Percentiles rank a stretch among this genome's conserved stretches.
Evolutionary conservation across 2,797 vertebrate species (phyloP).

Genomic region (Leontopithecus rosalia): DNA sequence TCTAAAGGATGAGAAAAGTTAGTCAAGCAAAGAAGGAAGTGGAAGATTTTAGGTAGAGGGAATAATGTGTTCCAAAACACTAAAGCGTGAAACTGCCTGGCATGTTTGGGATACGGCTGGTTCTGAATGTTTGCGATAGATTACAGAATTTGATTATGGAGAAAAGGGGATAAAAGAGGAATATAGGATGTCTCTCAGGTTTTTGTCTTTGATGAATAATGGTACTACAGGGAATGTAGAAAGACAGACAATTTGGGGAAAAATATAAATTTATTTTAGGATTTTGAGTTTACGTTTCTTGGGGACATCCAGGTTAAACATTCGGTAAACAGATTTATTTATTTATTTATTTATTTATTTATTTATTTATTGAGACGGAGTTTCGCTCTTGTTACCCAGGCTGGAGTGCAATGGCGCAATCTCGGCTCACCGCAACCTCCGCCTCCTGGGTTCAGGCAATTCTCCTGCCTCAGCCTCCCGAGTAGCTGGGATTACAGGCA

Average conservation of each 20-base stretch:
- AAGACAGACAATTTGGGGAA: not conserved
- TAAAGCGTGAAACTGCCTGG: not conserved
- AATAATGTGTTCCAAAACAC: not conserved
- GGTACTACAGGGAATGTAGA: not conserved
- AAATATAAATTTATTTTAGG: not conserved
- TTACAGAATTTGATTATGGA: not conserved
- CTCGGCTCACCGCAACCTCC: too few species aligned
- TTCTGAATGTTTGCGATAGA: not conserved
- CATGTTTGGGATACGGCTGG: not conserved
- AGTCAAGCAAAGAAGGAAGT: constrained; percentile 1
- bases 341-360: too few species aligned
- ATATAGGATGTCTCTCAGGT: not conserved
- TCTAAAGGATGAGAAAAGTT: constrained; percentile 41
- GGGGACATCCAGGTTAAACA: not conserved
- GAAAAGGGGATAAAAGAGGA: not conserved
- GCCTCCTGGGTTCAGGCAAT: too few species aligned
- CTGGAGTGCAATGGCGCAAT: too few species aligned
- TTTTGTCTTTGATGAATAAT: constrained; percentile 36
- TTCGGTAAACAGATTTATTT: not conserved
- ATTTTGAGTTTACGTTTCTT: constrained; percentile 14
- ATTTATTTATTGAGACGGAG: too few species aligned
- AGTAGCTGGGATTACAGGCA: too few species aligned
- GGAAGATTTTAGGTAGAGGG: constrained; percentile 17
- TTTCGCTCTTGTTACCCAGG: too few species aligned
- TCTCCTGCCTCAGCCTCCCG: too few species aligned